phyloP scores from a whole-genome alignment of 1,140 invertebrate genomes.

The Leptopilina clavipes region DNA sequence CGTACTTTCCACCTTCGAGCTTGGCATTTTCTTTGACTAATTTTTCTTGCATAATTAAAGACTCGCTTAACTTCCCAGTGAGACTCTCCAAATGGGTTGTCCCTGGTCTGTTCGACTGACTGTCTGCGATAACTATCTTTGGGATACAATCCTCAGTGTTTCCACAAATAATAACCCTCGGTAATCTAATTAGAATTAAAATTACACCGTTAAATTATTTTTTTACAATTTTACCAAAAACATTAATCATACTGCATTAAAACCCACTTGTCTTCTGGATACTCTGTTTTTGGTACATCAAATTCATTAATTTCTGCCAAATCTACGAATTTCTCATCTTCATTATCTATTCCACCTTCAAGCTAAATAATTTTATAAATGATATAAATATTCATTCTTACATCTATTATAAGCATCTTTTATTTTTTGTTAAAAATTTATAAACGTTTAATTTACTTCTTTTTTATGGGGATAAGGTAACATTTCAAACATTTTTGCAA shows the following conservation, averaged over 20 bases:
- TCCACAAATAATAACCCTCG: slow-evolving; percentile 68
- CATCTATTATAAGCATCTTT: not conserved
- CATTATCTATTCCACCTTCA: slow-evolving; percentile 29
- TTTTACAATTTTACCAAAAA: slow-evolving; percentile 10
- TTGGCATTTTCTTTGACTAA: slow-evolving; percentile 78
- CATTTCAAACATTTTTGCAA: slow-evolving; percentile 60
- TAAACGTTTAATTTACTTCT: slow-evolving; percentile 34
- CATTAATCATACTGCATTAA: not conserved
- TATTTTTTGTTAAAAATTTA: slow-evolving; percentile 15
- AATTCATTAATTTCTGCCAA: slow-evolving; percentile 50
- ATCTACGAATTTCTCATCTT: slow-evolving; percentile 18
- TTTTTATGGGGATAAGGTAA: slow-evolving; percentile 50
- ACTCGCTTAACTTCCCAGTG: slow-evolving; percentile 76
- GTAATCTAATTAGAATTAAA: slow-evolving; percentile 58
- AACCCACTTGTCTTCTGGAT: slow-evolving; percentile 67
- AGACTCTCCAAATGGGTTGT: slow-evolving; percentile 65
- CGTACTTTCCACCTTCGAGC: slow-evolving; percentile 77
- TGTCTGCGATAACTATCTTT: slow-evolving; percentile 67
- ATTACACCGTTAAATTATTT: not conserved
- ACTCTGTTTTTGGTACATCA: slow-evolving; percentile 58
- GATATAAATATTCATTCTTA: not conserved
- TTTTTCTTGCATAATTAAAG: slow-evolving; percentile 79
- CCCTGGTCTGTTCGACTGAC: slow-evolving; percentile 49
- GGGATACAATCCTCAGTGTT: slow-evolving; percentile 64
- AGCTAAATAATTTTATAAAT: slow-evolving; percentile 7